Base-by-base conservation (phyloP, 2,888 invertebrate species). In the Phortica okadai region DNA sequence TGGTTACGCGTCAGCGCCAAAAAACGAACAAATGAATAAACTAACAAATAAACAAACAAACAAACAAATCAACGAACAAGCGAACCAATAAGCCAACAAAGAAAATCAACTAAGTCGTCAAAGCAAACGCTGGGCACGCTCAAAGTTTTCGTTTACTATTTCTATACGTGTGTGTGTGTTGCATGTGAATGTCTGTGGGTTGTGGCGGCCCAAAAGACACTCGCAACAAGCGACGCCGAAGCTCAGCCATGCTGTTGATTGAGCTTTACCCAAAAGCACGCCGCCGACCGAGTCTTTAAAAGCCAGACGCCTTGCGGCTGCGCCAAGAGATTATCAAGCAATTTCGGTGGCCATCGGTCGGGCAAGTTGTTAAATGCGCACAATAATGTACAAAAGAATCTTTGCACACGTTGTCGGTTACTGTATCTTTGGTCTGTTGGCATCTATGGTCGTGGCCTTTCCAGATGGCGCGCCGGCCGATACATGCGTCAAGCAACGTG, bases 381-480 rank as follows among this genome's bases (percentile, higher is more conserved):
- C 54, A 73, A 62, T 21, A 73, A 62, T 21, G 56, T 73, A 76
- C 21, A 45, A 21, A 80, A 33, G 69, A 67, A 25, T 74, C 58
- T n/a, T 10, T 58, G 6, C 3, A 33, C 33, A 33, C 1, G 33
- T 5, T 33, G 33, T 54, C 3, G 16, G 4, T 8, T 10, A 56
- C 70, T 11, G 10, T 50, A 50, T 50, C 50, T 8, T 50, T 14
- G 14, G 8, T 6, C 88, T 83, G 45, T 33, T 82, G 6, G 21
- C 41, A 1, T 74, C 64, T 8, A 58, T 67, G 14, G 78, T 91
- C 5, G 54, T 75, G 70, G 93, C 93, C 79, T 96, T 96, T 88
- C 96, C 96, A n/a, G 96, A 96, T 85, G 96, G 96, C 1, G 96
- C 95, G 1, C 96, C 96, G 0, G 94, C 96, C 44, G 96, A 96